Evolutionary conservation across 2,797 vertebrate species (phyloP).

Genomic region (Furcifer pardalis): DNA sequence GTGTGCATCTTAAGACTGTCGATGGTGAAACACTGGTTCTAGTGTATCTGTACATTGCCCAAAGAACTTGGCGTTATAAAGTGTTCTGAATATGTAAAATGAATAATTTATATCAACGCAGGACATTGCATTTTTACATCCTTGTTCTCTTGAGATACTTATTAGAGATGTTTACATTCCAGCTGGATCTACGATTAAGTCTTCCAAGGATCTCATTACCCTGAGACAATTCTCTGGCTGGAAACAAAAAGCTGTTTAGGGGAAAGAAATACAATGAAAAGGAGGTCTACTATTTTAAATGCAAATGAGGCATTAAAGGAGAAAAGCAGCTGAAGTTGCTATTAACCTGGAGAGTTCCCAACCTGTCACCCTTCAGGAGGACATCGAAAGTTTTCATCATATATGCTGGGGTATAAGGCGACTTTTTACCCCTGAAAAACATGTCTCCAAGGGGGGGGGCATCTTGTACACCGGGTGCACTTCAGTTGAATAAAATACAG

Average conservation of each 20-base stretch:
- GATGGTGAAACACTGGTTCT: neutral
- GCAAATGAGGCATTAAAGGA: slow-evolving; percentile 33
- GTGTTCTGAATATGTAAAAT: neutral
- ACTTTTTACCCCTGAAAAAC: too few relatives aligned
- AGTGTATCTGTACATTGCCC: neutral
- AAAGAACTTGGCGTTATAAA: neutral
- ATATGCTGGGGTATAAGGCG: too few relatives aligned
- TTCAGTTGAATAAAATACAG: too few relatives aligned
- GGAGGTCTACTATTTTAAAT: slow-evolving; percentile 10
- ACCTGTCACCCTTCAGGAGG: slow-evolving; percentile 12
- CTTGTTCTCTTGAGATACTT: slow-evolving; percentile 16
- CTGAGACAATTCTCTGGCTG: slow-evolving; percentile 1
- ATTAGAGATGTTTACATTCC: neutral
- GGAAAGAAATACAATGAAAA: slow-evolving; percentile 16
- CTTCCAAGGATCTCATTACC: slow-evolving; percentile 29
- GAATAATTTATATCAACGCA: neutral
- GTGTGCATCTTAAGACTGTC: neutral
- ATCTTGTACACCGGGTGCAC: too few relatives aligned
- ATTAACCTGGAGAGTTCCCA: slow-evolving; percentile 40
- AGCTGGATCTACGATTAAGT: slow-evolving; percentile 12
- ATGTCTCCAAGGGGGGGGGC: too few relatives aligned
- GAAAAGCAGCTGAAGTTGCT: neutral
- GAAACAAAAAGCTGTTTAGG: neutral
- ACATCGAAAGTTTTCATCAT: slow-evolving; percentile 38
- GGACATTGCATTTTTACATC: slow-evolving; percentile 4